Evolutionary conservation across 2,113 vertebrate species (phyloP).

Genomic region (Psettodes erumei): DNA sequence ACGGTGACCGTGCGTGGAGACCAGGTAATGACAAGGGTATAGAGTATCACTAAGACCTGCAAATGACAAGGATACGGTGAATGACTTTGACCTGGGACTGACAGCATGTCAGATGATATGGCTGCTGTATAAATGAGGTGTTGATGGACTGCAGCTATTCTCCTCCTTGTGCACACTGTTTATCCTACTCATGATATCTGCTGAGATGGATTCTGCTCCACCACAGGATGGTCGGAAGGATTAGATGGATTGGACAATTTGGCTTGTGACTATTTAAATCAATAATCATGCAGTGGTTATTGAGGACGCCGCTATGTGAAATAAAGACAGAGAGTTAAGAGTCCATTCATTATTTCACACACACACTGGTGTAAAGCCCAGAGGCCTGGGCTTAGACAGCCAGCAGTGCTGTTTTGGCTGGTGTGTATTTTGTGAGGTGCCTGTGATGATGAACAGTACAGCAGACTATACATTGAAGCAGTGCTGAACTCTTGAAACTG

Average conservation of each 20-base stretch:
- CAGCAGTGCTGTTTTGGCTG: conserved; percentile 30
- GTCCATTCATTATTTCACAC: conserved; percentile 34
- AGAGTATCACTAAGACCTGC: conserved; percentile 36
- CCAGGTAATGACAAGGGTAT: conserved; percentile 35
- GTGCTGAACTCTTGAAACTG: conserved; percentile 41
- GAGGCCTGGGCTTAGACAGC: conserved; percentile 26
- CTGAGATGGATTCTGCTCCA: conserved; percentile 26
- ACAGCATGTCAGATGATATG: conserved; percentile 29
- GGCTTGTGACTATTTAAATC: conserved; percentile 28
- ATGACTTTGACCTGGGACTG: conserved; percentile 52
- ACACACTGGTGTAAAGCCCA: conserved; percentile 24
- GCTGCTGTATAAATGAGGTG: conserved; percentile 53
- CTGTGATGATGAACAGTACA: conserved; percentile 74
- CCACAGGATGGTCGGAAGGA: background rate
- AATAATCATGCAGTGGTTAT: conserved; percentile 41
- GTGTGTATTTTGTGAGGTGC: conserved; percentile 74
- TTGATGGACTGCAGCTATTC: conserved; percentile 49
- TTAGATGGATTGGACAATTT: conserved; percentile 22
- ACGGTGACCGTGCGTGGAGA: conserved; percentile 16
- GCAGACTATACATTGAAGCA: conserved; percentile 45
- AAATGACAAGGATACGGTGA: conserved; percentile 32
- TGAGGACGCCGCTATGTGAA: conserved; percentile 6
- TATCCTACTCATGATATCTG: conserved; percentile 11
- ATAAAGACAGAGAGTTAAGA: conserved; percentile 2
- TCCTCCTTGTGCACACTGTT: conserved; percentile 17